Evolutionary conservation across 2,797 vertebrate species (phyloP).

Genomic region (Silurus aristotelis): DNA sequence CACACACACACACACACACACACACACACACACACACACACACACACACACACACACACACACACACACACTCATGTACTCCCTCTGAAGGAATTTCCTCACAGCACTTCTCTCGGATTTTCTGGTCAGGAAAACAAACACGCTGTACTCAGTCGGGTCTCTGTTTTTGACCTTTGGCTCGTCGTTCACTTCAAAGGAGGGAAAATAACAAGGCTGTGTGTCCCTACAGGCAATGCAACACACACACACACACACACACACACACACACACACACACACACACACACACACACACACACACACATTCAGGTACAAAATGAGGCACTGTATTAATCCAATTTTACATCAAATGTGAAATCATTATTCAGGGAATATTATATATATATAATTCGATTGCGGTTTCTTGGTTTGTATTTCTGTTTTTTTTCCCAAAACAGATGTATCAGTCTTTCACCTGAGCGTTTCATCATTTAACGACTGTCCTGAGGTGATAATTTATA

Average conservation of each 20-base stretch:
- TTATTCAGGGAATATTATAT: background rate
- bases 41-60: too few species aligned
- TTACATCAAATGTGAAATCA: background rate
- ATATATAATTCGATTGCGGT: background rate
- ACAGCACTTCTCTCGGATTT: slow-evolving; percentile 27
- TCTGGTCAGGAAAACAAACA: slow-evolving; percentile 48
- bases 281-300: slow-evolving; percentile 7
- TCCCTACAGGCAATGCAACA: slow-evolving; percentile 14
- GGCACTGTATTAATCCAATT: background rate
- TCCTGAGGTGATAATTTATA: too few species aligned
- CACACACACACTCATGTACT: slow-evolving; percentile 8
- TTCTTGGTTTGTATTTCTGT: background rate
- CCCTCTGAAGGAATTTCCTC: slow-evolving; percentile 49
- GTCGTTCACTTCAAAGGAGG: slow-evolving; percentile 46
- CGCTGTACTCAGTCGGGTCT: slow-evolving; percentile 37
- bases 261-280: slow-evolving; percentile 22
- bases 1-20: background rate
- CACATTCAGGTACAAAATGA: background rate
- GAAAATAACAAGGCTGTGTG: slow-evolving; percentile 29
- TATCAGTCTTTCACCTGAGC: too few species aligned
- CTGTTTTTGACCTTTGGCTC: slow-evolving; percentile 46
- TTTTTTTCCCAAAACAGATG: background rate
- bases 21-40: background rate
- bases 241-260: slow-evolving; percentile 32
- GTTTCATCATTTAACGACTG: too few species aligned